Percentiles rank a stretch among this genome's conserved stretches.
These are phyloP conservation scores for Plecotus auritus DNA, from an alignment of 2,113 vertebrate species.

Conservation along the genomic window DNA sequence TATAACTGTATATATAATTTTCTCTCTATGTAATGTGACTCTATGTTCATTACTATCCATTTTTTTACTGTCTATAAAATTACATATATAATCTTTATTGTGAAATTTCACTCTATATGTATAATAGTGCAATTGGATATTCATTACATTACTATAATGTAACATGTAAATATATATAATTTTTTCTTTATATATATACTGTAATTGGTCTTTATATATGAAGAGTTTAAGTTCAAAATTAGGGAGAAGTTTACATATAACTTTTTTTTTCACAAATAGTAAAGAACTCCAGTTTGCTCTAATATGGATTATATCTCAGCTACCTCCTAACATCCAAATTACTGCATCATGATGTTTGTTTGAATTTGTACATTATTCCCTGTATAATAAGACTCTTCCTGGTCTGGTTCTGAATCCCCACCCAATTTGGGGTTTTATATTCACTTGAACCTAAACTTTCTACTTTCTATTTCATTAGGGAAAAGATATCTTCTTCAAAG, in stretches of 20 bases:
- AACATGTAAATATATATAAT: background rate
- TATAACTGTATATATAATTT: background rate
- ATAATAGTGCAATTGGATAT: background rate
- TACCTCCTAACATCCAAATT: background rate
- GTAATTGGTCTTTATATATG: background rate
- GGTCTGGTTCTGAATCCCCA: background rate
- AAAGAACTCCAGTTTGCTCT: background rate
- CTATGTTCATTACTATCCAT: background rate
- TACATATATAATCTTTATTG: background rate
- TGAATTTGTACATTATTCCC: background rate
- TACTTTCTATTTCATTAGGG: background rate
- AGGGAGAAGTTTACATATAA: background rate
- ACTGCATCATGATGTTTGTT: background rate
- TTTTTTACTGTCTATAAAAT: background rate
- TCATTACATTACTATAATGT: background rate
- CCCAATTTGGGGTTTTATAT: background rate
- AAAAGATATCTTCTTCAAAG: background rate
- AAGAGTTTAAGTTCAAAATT: background rate
- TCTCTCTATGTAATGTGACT: background rate
- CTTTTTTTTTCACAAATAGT: background rate
- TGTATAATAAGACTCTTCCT: background rate
- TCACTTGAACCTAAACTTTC: background rate
- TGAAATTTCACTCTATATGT: background rate
- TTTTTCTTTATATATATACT: background rate
- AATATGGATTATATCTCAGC: background rate